phyloP scores from a whole-genome alignment of 2,113 vertebrate genomes.

The Upupa epops region DNA sequence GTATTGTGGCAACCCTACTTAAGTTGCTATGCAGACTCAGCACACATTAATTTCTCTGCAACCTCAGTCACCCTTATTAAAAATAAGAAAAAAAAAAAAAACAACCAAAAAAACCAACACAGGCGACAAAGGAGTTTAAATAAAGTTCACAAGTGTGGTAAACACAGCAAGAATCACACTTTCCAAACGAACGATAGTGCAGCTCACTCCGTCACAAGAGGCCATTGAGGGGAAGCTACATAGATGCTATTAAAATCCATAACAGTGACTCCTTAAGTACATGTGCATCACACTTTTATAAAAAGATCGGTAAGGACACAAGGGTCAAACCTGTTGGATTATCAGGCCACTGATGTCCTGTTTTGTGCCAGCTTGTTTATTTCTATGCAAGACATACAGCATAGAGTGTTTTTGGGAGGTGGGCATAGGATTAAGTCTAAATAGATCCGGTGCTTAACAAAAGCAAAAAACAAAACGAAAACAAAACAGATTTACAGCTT shows the following conservation, averaged over 20 bases:
- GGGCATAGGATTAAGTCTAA: constrained; percentile 55
- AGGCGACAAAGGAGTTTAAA: constrained; percentile 85
- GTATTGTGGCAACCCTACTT: constrained; percentile 97
- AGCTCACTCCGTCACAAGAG: constrained; percentile 81
- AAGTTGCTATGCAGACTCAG: constrained; percentile 85
- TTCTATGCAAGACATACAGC: constrained; percentile 83
- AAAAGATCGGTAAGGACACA: constrained; percentile 70
- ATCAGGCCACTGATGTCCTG: constrained; percentile 78
- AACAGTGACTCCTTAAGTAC: constrained; percentile 79
- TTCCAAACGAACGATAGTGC: constrained; percentile 82
- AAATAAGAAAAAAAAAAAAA: constrained; percentile 71
- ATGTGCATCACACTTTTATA: constrained; percentile 78
- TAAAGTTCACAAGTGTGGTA: constrained; percentile 83
- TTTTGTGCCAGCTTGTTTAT: constrained; percentile 79
- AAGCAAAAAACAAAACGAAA: neutral
- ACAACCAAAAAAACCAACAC: constrained; percentile 68
- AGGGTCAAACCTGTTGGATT: constrained; percentile 81
- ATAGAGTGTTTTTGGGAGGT: constrained; percentile 70
- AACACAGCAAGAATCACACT: constrained; percentile 89
- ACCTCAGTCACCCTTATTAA: constrained; percentile 89
- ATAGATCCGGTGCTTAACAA: constrained; percentile 69
- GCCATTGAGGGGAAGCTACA: constrained; percentile 82
- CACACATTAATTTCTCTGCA: constrained; percentile 92
- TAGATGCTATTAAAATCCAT: constrained; percentile 81
- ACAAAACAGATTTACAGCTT: constrained; percentile 34